Evolutionary conservation across 2,113 vertebrate genomes (phyloP), one percentile per base, ranked within the genome.

Genomic region (Otocyon megalotis): DNA sequence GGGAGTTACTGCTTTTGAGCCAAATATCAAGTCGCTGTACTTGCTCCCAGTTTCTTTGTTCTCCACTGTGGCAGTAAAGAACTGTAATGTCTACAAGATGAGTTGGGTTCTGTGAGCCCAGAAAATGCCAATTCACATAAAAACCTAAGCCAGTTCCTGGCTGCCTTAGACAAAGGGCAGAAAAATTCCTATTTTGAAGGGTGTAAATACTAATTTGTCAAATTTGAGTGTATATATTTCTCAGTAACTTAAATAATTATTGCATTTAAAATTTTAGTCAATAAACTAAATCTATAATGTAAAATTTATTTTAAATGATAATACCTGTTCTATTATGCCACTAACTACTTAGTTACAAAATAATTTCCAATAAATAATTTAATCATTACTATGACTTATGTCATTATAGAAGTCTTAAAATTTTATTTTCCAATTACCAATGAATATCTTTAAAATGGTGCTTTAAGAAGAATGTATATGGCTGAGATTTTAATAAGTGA

Each of bases 1-100:
- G 87, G 72, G 90, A 92, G 67, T 92, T 95, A 20, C 58, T 86
- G 19, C 30, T 93, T 79, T 87, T 32, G 50, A 80, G 83, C 37
- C 79, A 95, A 83, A 37, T 32, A 92, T 86, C 83, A 87, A 89
- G 56, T 60, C n/a, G 63, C 56, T 79, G 43, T 71, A 43, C 22
- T 93, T 82, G 65, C 6, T 82, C 50, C 83, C 13, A 58, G 37
- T 35, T 89, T 67, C 60, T 90, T 87, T 82, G 43, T 91, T 82
- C 35, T 85, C 26, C 19, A 67, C 2, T 35, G 65, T 28, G 48
- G 30, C 54, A 87, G 28, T 60, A 79, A 94, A 30, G 54, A 89
- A 20, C 3, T 58, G 20, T 28, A 71, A 54, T 69, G 37, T 32
- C 37, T 92, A 26, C 67, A 88, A 90, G 20, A 94, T 63, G 43